Base-by-base conservation (phyloP, 2,113 vertebrate species). In the Halichoerus grypus region DNA sequence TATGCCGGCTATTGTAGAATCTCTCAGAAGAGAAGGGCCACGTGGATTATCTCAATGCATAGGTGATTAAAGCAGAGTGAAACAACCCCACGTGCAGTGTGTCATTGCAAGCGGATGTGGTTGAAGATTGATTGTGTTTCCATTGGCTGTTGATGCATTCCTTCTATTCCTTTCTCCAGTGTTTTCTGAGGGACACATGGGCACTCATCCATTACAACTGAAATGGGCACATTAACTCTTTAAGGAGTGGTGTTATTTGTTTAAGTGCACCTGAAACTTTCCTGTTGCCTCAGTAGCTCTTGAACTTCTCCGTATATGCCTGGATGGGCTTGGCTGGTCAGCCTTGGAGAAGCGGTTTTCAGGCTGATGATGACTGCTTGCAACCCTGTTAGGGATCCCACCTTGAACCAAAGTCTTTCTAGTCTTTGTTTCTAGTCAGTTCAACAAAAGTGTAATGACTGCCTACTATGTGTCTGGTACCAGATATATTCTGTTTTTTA, bases 361-460 rank as follows among this genome's bases (percentile, higher is more conserved):
- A 31, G 53, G 42, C 51, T 59, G 16, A 53, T 74, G 55, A 69
- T 51, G 28, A 79, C 14, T 76, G 24, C 49, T 76, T 57, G 57
- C 63, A 71, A 53, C 33, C 24, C 14, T 33, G 0, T 61, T 65
- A 51, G 59, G 65, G 26, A 65, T 82, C 19, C 16, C 46, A 57
- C 83, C 86, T 92, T 77, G n/a, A 95, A 59, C 7, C 77, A n/a
- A 69, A 77, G 26, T 53, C 69, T 88, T 96, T 97, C 46, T 79
- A 33, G 28, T 59, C 65, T 89, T 89, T 97, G 33, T 80, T 76
- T 85, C 42, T 59, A 71, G 67, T 90, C 19, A 39, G 39, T 71
- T 87, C 76, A 72, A 57, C 36, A 59, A 89, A 26, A 4, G 3
- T 28, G 36, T 46, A 46, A 18, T 12, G 79, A 61, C 8, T 67